Evolutionary conservation across 1,140 invertebrate genomes (phyloP), one percentile per base, ranked within the genome.

Genomic region (Leptopilina boulardi): DNA sequence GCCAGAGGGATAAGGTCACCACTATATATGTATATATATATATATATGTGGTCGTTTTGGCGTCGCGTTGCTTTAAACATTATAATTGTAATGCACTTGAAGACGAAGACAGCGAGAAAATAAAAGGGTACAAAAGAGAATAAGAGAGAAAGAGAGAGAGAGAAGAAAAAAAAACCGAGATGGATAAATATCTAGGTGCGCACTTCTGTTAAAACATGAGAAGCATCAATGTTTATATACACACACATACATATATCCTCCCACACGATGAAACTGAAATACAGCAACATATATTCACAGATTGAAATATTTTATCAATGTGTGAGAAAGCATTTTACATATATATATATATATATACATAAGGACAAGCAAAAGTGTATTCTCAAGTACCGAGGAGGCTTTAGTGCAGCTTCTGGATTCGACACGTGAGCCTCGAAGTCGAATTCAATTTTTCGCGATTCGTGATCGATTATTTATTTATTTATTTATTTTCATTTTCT

Each of bases 351-450:
- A 38, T 9, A 38, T 4, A 9, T 9, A 38, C 30, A 38, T 38
- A 9, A 38, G 9, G 34, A 38, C 23, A 26, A 66, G 59, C 59
- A 59, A 59, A 21, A 26, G 18, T 26, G 56, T 26, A 71, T 34
- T 30, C 41, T 11, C 34, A 80, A 70, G 79, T n/a, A 59, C 47
- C 41, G 66, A 76, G 77, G 66, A 75, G 73, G 75, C 70, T 80
- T 86, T 85, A 87, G 86, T 87, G 59, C 80, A 79, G 78, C 79
- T 83, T 80, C 82, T 82, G 79, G 75, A 80, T 85, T 82, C 86
- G 79, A 78, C 77, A 82, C 78, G 83, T 74, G 77, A 81, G 75
- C 81, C 59, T 75, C 80, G 26, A 26, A 38, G 44, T 47, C 38
- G 44, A 18, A 15, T 38, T 70, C 42, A 54, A 71, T 76, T 30